phyloP scores from a whole-genome alignment of 1,140 invertebrate species.

The Tetramorium parvispinum region DNA sequence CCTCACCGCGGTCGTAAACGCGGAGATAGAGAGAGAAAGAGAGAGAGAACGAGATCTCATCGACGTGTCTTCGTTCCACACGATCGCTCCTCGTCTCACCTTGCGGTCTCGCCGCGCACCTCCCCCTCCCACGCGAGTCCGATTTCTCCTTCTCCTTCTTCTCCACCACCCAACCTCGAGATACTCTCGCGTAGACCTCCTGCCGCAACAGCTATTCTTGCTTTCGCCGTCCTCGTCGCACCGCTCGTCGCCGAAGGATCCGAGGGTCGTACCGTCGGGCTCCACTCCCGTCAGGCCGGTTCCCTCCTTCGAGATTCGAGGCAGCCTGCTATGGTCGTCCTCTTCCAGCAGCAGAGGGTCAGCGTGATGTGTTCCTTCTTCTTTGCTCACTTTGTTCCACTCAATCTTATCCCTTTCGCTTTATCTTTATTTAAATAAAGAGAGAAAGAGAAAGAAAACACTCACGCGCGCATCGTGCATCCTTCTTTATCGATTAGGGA shows the following conservation, averaged over 20 bases:
- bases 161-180: conserved; percentile 46
- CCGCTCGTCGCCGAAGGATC: conserved; percentile 42
- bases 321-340: conserved; percentile 22
- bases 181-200: conserved; percentile 58
- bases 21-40: conserved; percentile 33
- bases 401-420: neutral
- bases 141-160: conserved; percentile 35
- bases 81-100: conserved; percentile 27
- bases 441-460: neutral
- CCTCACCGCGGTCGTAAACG: conserved; percentile 72
- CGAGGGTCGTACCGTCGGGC: conserved; percentile 68
- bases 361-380: neutral
- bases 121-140: conserved; percentile 41
- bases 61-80: conserved; percentile 53
- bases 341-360: conserved; percentile 21
- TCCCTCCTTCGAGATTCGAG: conserved; percentile 66
- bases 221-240: conserved; percentile 42
- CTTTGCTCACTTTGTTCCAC: neutral
- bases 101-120: conserved; percentile 62
- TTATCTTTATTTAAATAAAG: neutral
- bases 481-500: conserved; percentile 8
- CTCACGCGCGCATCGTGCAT: conserved; percentile 11
- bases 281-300: conserved; percentile 69
- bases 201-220: conserved; percentile 58
- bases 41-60: conserved; percentile 17